A percentile compares a stretch with the other conserved stretches of the same genome.
These are phyloP conservation scores for Hoplias malabaricus DNA, from an alignment of 2,113 vertebrate genomes.

Conservation along the genomic window DNA sequence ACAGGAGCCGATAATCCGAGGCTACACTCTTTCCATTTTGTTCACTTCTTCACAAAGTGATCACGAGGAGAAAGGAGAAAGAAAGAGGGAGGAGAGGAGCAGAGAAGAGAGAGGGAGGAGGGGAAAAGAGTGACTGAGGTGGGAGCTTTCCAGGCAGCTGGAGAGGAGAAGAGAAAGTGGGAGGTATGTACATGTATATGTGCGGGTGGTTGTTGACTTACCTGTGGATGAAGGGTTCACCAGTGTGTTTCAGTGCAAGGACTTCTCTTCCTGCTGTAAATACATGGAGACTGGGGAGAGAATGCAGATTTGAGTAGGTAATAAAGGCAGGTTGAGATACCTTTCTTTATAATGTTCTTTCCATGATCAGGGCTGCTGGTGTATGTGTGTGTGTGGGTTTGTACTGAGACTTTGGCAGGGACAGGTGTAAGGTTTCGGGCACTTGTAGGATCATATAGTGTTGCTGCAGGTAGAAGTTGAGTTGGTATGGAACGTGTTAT, in stretches of 20 bases:
- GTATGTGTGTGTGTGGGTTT: neutral
- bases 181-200: slow-evolving; percentile 37
- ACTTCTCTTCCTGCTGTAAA: neutral
- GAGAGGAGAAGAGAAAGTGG: slow-evolving; percentile 37
- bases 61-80: neutral
- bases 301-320: neutral
- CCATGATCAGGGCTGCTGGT: neutral
- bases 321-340: neutral
- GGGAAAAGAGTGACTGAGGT: slow-evolving; percentile 28
- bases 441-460: slow-evolving; percentile 2
- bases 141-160: slow-evolving; percentile 21
- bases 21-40: slow-evolving; percentile 17
- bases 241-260: neutral
- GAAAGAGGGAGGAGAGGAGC: slow-evolving; percentile 40
- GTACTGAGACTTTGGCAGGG: neutral
- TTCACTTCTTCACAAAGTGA: slow-evolving; percentile 9
- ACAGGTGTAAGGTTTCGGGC: neutral
- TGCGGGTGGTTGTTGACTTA: slow-evolving; percentile 34
- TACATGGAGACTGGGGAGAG: neutral
- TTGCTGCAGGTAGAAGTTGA: slow-evolving; percentile 21
- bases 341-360: neutral
- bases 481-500: slow-evolving; percentile 37
- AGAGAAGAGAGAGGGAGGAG: slow-evolving; percentile 33
- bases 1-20: slow-evolving; percentile 41
- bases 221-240: slow-evolving; percentile 26